phyloP scores from a whole-genome alignment of 1,140 invertebrate genomes.

The Trichonephila clavipes region DNA sequence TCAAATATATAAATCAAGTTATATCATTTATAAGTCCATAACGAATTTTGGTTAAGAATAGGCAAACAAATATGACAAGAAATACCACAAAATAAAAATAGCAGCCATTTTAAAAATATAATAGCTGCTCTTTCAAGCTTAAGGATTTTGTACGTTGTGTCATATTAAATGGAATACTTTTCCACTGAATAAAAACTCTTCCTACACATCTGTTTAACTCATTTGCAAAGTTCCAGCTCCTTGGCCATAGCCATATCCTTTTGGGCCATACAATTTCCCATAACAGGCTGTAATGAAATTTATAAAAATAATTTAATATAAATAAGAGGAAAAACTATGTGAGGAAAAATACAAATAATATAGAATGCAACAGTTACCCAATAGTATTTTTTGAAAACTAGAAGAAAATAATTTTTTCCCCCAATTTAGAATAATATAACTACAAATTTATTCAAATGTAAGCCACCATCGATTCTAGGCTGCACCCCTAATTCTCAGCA shows the following conservation, averaged over 20 bases:
- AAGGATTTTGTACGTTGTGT: conserved; percentile 29
- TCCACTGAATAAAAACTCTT: not conserved
- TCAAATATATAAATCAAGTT: not conserved
- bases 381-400: no score
- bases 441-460: no score
- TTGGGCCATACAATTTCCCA: conserved; percentile 95
- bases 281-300: conserved; percentile 90
- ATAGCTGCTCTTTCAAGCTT: conserved; percentile 36
- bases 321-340: no score
- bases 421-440: no score
- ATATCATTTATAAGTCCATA: not conserved
- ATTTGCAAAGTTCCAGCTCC: conserved; percentile 86
- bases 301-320: no score
- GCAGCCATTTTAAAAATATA: conserved; percentile 29
- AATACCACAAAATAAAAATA: conserved; percentile 7
- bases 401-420: no score
- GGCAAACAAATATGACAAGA: conserved; percentile 17
- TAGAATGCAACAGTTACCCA: no score
- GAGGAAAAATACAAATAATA: no score
- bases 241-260: conserved; percentile 96
- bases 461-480: no score
- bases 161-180: not conserved
- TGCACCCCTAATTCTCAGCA: no score
- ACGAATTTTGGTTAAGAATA: not conserved
- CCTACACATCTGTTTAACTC: conserved; percentile 25